These are phyloP conservation scores for Strigops habroptila DNA, from an alignment of 2,113 vertebrate species.

Conservation along the genomic window DNA sequence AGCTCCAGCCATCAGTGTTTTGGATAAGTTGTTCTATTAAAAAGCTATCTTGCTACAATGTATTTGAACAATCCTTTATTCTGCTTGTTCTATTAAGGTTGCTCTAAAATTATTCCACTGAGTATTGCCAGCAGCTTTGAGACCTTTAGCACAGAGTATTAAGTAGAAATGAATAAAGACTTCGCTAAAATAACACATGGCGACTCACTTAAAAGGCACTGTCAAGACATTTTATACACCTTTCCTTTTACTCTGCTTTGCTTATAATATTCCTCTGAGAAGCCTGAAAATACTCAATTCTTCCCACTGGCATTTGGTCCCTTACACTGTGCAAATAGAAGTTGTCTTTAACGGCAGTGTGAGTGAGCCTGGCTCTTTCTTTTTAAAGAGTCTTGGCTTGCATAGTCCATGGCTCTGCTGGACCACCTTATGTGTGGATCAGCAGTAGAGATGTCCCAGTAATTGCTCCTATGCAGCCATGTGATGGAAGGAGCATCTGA, in stretches of 20 bases:
- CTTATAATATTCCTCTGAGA: constrained; percentile 16
- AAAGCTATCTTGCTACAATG: constrained; percentile 46
- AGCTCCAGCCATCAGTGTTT: background rate
- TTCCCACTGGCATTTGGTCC: background rate
- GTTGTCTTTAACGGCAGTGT: background rate
- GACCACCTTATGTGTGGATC: background rate
- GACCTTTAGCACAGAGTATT: constrained; percentile 36
- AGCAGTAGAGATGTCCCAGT: background rate
- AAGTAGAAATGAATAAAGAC: constrained; percentile 56
- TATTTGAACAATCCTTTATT: constrained; percentile 56
- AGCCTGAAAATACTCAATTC: constrained; percentile 9
- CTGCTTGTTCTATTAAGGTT: constrained; percentile 61
- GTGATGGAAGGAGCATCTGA: background rate
- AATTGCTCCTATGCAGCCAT: background rate
- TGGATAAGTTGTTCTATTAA: constrained; percentile 50
- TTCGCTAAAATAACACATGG: constrained; percentile 19
- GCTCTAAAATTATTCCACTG: constrained; percentile 46
- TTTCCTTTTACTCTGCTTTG: background rate
- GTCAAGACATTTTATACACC: constrained; percentile 1
- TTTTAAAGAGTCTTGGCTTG: background rate
- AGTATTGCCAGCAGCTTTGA: constrained; percentile 58
- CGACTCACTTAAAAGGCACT: constrained; percentile 1
- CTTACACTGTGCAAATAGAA: background rate
- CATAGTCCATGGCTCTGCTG: background rate
- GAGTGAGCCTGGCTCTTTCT: background rate